Evolutionary conservation across 2,888 invertebrate species (phyloP), one percentile per base, ranked within the genome.

Genomic region (Malachius bipustulatus): DNA sequence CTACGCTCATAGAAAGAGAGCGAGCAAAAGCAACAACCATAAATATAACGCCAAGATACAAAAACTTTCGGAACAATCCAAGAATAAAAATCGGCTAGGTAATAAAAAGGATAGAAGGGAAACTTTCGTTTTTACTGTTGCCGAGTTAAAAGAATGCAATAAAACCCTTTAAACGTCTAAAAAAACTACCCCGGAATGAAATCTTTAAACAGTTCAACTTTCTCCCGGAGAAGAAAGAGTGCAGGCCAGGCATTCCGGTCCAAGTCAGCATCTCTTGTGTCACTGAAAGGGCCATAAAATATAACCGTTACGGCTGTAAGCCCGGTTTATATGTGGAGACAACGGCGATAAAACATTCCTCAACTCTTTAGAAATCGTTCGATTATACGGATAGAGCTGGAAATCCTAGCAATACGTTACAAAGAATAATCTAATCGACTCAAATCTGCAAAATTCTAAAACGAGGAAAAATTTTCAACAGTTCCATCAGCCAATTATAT

Each of bases 261-360:
- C n/a, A n/a, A 43, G 39, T 35, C 43, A 41, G 41, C 42, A 32
- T 35, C 41, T 28, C 28, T 39, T 38, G 39, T 49, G 44, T 48
- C 47, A 44, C 44, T 47, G 42, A 43, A 44, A 49, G 34, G 46
- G 40, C 45, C 47, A 46, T 57, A 56, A 57, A 57, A 54, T 55
- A 53, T 55, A 54, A 54, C 54, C 50, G 55, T 50, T 52, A 51
- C 49, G 47, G 41, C 38, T 46, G 44, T 47, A 48, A 52, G 49
- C 44, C 48, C 48, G 49, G 48, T 52, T 52, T 54, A 52, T 52
- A 50, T 46, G 49, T 35, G 44, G 35, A 42, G 45, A 47, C 44
- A 49, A 46, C 42, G 35, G 45, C 49, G 49, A 50, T 51, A 53
- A 54, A 52, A 50, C 46, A 48, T 46, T 47, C 45, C 37, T 40